Evolutionary conservation across 2,113 vertebrate genomes (phyloP).

Genomic region (rabbit (Oryctolagus cuniculus)): DNA sequence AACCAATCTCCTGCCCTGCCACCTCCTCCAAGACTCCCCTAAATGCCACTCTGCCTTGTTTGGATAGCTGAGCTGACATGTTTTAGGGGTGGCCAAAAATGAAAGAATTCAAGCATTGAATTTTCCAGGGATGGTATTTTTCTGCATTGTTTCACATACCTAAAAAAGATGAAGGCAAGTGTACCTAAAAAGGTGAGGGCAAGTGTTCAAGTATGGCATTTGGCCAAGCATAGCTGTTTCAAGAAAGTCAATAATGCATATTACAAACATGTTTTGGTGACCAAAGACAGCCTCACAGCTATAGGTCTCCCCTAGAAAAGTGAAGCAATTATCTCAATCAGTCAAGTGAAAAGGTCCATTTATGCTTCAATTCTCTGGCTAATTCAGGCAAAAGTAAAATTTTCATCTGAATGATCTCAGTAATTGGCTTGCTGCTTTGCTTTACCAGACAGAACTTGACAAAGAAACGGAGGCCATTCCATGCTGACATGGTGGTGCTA

Average conservation of each 20-base stretch:
- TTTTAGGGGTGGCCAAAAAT: conserved; percentile 8
- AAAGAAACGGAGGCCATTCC: conserved; percentile 62
- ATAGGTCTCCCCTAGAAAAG: conserved; percentile 77
- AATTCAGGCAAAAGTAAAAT: conserved; percentile 85
- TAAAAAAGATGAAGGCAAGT: background rate
- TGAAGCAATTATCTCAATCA: conserved; percentile 82
- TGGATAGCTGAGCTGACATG: background rate
- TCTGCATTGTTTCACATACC: conserved; percentile 49
- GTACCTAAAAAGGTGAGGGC: background rate
- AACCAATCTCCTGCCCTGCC: conserved; percentile 8
- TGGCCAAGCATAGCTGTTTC: conserved; percentile 66
- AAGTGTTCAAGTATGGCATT: conserved; percentile 43
- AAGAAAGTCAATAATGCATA: conserved; percentile 75
- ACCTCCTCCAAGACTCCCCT: conserved; percentile 42
- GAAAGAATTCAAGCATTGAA: conserved; percentile 45
- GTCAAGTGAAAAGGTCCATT: conserved; percentile 83
- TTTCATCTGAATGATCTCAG: conserved; percentile 85
- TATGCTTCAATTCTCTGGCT: conserved; percentile 82
- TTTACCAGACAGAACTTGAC: conserved; percentile 68
- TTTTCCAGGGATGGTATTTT: conserved; percentile 13
- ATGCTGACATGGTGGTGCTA: background rate
- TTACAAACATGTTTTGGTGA: conserved; percentile 80
- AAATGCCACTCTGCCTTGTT: conserved; percentile 57
- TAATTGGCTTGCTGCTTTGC: conserved; percentile 82
- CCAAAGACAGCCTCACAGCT: conserved; percentile 72